phyloP scores from a whole-genome alignment of 2,888 invertebrate species.

The Ptycholaimellus sp. region DNA sequence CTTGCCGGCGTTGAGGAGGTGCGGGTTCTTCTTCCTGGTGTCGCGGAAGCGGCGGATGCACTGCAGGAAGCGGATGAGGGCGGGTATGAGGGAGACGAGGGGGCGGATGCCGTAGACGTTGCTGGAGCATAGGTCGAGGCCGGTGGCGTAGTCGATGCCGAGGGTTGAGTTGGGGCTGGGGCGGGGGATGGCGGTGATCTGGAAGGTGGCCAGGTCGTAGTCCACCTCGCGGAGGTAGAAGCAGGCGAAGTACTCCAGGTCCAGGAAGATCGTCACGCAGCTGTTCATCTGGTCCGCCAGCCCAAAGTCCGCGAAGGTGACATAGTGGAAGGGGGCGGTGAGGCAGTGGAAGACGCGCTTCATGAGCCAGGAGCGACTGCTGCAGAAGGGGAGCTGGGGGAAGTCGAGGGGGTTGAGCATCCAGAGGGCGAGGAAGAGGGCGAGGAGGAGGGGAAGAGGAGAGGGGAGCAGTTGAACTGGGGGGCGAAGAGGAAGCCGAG shows the following conservation, averaged over 20 bases:
- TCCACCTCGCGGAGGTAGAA: slow-evolving; percentile 45
- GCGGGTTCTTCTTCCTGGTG: slow-evolving; percentile 60
- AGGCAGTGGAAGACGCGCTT: slow-evolving; percentile 23
- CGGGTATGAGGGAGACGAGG: slow-evolving; percentile 68
- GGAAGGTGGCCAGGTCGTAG: no score
- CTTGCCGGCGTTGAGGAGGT: slow-evolving; percentile 88
- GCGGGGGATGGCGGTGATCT: no score
- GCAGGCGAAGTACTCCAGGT: slow-evolving; percentile 74
- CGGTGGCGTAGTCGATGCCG: no score
- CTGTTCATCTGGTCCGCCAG: slow-evolving; percentile 46
- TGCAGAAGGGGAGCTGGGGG: slow-evolving; percentile 48
- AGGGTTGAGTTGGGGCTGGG: no score
- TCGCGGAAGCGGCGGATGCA: slow-evolving; percentile 82
- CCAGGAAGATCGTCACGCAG: slow-evolving; percentile 59
- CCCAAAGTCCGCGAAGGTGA: slow-evolving; percentile 36
- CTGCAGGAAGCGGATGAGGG: slow-evolving; percentile 92
- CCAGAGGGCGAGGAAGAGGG: slow-evolving; percentile 49
- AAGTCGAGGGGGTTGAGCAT: slow-evolving; percentile 73
- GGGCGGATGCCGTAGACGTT: slow-evolving; percentile 49
- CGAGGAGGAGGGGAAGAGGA: slow-evolving; percentile 65
- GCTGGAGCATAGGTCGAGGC: no score
- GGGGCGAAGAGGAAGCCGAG: slow-evolving; percentile 55
- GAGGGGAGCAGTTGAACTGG: slow-evolving; percentile 64
- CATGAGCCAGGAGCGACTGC: slow-evolving; percentile 22
- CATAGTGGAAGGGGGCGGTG: slow-evolving; percentile 31